Conservation (phyloP, 2,888 invertebrate genomes). For the Frankliniella fusca region DNA sequence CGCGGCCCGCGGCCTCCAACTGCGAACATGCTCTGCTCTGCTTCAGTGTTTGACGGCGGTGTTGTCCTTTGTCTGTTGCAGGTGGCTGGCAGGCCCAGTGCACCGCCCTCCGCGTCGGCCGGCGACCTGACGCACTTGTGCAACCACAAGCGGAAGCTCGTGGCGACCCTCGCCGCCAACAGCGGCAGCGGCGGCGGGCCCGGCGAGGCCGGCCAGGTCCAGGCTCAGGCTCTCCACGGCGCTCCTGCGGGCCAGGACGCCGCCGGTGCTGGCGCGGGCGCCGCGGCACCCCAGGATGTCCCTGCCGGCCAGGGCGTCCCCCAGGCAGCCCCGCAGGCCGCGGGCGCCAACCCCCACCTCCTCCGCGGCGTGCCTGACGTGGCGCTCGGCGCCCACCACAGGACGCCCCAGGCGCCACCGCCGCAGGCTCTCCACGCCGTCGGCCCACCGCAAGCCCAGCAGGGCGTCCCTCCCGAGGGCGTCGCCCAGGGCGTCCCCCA, state of each 20-base stretch:
- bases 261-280: not conserved
- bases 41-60: not conserved
- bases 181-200: conserved; percentile 22
- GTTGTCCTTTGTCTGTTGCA: not conserved
- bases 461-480: no score
- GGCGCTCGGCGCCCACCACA: not conserved
- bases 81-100: not conserved
- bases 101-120: not conserved
- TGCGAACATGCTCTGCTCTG: no score
- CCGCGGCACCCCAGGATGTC: not conserved
- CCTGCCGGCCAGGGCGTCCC: not conserved
- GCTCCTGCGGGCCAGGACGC: not conserved
- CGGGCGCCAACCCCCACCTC: not conserved
- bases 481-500: not conserved
- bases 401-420: no score
- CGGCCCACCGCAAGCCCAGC: no score
- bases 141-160: conserved; percentile 19
- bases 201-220: not conserved
- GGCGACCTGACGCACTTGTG: not conserved
- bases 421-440: no score
- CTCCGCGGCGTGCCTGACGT: not conserved
- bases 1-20: no score
- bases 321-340: not conserved
- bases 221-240: not conserved
- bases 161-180: not conserved